Conservation (phyloP, 2,797 vertebrate genomes). For the Amblyraja radiata region DNA sequence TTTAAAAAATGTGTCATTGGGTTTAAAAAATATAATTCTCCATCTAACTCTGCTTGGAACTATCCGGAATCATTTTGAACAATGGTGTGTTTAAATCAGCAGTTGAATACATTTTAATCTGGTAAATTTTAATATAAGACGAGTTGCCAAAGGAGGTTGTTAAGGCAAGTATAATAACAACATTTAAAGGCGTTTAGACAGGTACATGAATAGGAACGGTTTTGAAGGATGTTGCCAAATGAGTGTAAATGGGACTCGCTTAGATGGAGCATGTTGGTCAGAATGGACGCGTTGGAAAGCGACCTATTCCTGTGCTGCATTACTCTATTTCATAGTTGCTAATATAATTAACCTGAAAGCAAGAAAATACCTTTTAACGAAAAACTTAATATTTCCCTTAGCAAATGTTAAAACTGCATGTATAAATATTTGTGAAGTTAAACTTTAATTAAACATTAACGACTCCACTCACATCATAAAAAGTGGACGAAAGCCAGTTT, state of each 20-base stretch:
- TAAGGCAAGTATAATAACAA: no score
- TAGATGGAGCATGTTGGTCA: no score
- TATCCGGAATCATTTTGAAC: neutral
- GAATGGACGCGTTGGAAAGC: no score
- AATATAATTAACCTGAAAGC: neutral
- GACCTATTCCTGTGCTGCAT: no score
- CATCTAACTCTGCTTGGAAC: neutral
- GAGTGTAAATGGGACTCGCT: no score
- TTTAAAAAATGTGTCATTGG: no score
- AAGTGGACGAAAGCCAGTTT: neutral
- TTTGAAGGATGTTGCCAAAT: no score
- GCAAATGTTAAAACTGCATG: neutral
- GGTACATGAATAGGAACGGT: no score
- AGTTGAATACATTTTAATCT: neutral
- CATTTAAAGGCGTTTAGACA: no score
- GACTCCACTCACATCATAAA: neutral
- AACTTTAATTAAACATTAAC: constrained; percentile 13
- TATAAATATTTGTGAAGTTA: neutral
- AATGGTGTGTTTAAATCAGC: neutral
- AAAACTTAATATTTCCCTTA: neutral
- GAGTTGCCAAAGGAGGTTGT: no score
- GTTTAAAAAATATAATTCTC: neutral
- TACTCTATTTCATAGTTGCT: neutral
- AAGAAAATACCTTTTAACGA: neutral
- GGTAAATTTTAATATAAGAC: no score